These are phyloP conservation scores for Hymenopus coronatus DNA, from an alignment of 2,888 invertebrate species.

Conservation along the genomic window DNA sequence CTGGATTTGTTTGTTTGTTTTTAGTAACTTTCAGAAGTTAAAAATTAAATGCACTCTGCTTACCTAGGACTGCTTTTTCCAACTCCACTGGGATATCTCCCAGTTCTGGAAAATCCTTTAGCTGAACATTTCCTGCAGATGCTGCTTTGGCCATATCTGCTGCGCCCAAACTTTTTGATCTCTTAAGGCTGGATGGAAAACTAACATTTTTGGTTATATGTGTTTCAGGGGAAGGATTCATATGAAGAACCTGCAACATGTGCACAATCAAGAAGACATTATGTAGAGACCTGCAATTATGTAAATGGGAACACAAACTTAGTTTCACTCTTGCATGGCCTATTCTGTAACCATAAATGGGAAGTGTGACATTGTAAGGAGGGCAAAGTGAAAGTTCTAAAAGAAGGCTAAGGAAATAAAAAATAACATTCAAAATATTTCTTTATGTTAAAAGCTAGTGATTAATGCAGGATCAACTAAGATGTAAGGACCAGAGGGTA, in stretches of 20 bases:
- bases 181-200: conserved; percentile 56
- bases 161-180: conserved; percentile 79
- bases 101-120: conserved; percentile 66
- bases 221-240: not conserved
- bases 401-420: too few relatives aligned
- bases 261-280: not conserved
- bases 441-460: too few relatives aligned
- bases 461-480: too few relatives aligned
- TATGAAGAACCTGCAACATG: not conserved
- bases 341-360: too few relatives aligned
- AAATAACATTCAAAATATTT: too few relatives aligned
- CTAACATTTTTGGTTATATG: not conserved
- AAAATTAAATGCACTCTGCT: not conserved
- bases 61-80: conserved; percentile 60
- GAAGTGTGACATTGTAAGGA: too few relatives aligned
- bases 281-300: not conserved
- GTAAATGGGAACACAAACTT: not conserved
- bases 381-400: too few relatives aligned
- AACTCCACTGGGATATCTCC: conserved; percentile 72
- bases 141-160: conserved; percentile 58
- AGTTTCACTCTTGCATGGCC: too few relatives aligned
- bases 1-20: too few relatives aligned
- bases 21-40: too few relatives aligned
- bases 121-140: conserved; percentile 52
- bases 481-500: too few relatives aligned